Evolutionary conservation across 92 coral and sea anemone genomes (phyloP), one percentile per base, ranked within the genome.

Genomic region (Porites lobata): DNA sequence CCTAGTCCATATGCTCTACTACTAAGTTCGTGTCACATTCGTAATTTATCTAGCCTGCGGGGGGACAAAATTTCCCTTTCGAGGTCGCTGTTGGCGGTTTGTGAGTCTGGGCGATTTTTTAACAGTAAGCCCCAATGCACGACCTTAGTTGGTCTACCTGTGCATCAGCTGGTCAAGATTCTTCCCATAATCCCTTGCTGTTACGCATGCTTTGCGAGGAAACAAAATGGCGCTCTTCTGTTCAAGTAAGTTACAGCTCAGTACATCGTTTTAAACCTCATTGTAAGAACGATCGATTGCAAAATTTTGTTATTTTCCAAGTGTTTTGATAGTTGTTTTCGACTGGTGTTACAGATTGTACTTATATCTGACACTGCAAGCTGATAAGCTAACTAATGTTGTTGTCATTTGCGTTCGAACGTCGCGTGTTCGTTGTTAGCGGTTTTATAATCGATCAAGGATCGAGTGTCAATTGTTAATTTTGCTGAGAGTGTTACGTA

Each of bases 191-290:
- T 92, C 91, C 98, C 62, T 38, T 88, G 43, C 77, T 75, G 87
- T 74, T 88, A 83, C 98, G 87, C 93, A 92, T 88, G 95, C 90
- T 81, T 38, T 69, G 58, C 61, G 84, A 86, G 86, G 89, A 94
- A 94, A 86, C 98, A 98, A 98, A 91, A 98, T 98, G 99, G 98
- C 99, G 99, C 93, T 98, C 83, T 91, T 87, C 83, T 98, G 99
- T 91, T 96, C 99, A 95, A 98, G 99, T 98, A 93, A 96, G 99
- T 94, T 10, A 38, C 50, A 15, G 20, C 82, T 86, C 53, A 59
- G 8, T 82, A 10, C 22, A 26, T 74, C 68, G 76, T 81, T 64
- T 76, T 18, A 76, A 61, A 58, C 21, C 58, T 77, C 72, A 15
- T 17, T 43, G 58, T 18, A 78, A 32, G 21, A 69, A 13, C 22